Percentiles rank a stretch among this genome's conserved stretches.
phyloP scores from a whole-genome alignment of 2,113 vertebrate genomes.

The Microtus montanus region DNA sequence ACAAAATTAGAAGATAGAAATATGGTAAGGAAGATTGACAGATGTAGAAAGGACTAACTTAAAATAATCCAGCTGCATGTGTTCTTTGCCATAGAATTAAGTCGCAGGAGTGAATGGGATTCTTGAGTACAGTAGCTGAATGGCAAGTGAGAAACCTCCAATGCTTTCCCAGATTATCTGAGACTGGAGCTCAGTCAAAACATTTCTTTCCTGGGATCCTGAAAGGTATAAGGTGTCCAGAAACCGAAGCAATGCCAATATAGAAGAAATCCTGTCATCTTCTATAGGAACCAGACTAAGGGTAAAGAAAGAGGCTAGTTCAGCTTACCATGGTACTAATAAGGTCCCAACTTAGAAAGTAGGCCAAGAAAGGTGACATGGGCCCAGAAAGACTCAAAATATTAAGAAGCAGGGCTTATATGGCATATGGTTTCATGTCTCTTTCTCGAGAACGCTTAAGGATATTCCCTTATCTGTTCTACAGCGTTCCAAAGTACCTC shows the following conservation, averaged over 20 bases:
- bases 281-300: background rate
- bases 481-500: background rate
- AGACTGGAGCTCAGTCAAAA: conserved; percentile 9
- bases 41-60: background rate
- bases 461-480: background rate
- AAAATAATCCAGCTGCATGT: conserved; percentile 8
- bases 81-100: background rate
- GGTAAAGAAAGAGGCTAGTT: background rate
- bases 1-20: background rate
- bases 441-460: background rate
- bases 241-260: background rate
- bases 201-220: background rate
- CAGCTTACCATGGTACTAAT: background rate
- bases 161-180: background rate
- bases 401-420: background rate
- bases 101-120: background rate
- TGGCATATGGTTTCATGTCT: background rate
- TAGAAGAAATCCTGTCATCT: background rate
- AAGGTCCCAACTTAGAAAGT: background rate
- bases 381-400: background rate
- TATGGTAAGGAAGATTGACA: background rate
- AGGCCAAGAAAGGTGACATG: background rate
- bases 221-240: background rate
- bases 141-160: background rate
- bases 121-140: background rate